Evolutionary conservation across 1,140 invertebrate species (phyloP), one percentile per base, ranked within the genome.

Genomic region (Bathynomus jamesi): DNA sequence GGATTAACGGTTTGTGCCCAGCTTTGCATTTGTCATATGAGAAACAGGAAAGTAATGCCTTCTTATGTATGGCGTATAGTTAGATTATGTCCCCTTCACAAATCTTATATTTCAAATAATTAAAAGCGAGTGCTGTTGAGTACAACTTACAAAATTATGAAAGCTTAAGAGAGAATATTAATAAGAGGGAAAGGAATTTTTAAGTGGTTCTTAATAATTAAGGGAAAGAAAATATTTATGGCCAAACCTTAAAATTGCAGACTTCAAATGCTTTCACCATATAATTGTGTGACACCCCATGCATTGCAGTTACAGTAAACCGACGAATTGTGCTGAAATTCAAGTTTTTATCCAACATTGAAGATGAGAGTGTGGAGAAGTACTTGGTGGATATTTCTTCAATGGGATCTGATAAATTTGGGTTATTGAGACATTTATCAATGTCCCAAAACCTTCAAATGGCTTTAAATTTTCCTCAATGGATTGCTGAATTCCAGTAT

Each of bases 291-390:
- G 95, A 95, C 17, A 99, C 96, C 28, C 98, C 98, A 82, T 99
- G 98, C 91, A 99, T 96, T 0, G 97, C 91, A 61, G 95, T 98
- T 78, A 98, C 99, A 0, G 91, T 91, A 75, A 94, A 90, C 78
- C 86, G 86, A 4, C 95, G 79, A 27, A 83, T 81, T 2, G 87
- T 85, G 21, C 81, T 85, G 60, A 78, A 80, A 81, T 94, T 95
- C 17, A 86, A 66, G 17, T 82, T 80, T 73, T 82, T 84, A 70
- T 65, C 76, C 25, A 73, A 69, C 76, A 77, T 80, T 13, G 69
- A 82, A 11, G 84, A 80, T 8, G 80, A 82, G 0, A 92, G 82
- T 67, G 85, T 85, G n/a, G 85, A 79, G 76, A 88, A 87, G 80
- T 96, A 96, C 62, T 82, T 79, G 25, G 84, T 76, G 46, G 87